Evolutionary conservation across 2,888 invertebrate species (phyloP).

Genomic region (Coenonympha glycerion): DNA sequence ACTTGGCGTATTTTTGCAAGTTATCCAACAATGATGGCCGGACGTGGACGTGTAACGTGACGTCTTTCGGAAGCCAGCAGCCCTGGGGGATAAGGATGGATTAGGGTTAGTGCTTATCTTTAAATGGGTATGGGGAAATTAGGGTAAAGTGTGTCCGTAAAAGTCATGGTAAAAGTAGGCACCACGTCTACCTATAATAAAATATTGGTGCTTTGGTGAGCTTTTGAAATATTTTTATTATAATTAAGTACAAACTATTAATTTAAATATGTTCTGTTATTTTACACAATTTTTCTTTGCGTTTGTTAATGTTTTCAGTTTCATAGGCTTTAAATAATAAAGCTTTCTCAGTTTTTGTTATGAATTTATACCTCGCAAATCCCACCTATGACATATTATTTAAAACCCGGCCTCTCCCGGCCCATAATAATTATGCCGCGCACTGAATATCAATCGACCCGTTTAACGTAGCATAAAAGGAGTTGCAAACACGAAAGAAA

Average conservation of each 20-base stretch:
- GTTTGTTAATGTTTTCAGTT: too few species aligned
- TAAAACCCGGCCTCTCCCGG: constrained; percentile 67
- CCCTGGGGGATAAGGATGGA: constrained; percentile 25
- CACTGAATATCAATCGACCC: constrained; percentile 53
- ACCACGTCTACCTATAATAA: constrained; percentile 35
- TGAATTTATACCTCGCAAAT: background rate
- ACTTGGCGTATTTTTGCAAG: constrained; percentile 49
- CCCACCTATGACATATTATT: constrained; percentile 62
- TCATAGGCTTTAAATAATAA: too few species aligned
- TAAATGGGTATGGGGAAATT: constrained; percentile 22
- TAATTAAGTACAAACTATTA: too few species aligned
- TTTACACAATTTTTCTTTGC: too few species aligned
- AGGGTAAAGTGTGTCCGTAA: background rate
- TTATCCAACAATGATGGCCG: constrained; percentile 46
- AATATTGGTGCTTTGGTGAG: background rate
- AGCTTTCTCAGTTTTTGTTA: too few species aligned
- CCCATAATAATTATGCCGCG: constrained; percentile 56
- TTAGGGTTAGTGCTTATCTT: constrained; percentile 20
- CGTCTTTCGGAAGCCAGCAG: constrained; percentile 23
- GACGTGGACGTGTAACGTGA: constrained; percentile 40
- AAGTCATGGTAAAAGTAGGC: background rate
- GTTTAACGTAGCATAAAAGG: constrained; percentile 28
- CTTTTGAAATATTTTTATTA: too few species aligned
- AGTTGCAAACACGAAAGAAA: background rate
- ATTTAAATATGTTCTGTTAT: too few species aligned